phyloP scores from a whole-genome alignment of 2,888 invertebrate genomes.

The Cerceris ruficornis region DNA sequence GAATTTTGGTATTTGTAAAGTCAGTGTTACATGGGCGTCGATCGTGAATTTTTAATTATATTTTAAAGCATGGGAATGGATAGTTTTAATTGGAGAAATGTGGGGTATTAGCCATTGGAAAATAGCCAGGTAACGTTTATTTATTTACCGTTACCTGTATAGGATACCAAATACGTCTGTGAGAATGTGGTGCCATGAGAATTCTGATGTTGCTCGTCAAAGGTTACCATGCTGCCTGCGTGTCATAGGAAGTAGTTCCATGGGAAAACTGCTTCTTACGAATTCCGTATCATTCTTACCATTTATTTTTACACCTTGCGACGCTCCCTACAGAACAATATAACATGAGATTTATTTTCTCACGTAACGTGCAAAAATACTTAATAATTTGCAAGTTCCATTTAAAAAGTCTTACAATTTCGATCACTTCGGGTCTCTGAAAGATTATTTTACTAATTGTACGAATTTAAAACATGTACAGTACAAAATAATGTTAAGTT shows the following conservation, averaged over 20 bases:
- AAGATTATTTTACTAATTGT: too few relatives aligned
- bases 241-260: constrained; percentile 26
- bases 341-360: not conserved
- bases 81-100: not conserved
- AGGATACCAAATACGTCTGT: constrained; percentile 7
- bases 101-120: constrained; percentile 6
- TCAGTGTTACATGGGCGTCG: not conserved
- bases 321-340: not conserved
- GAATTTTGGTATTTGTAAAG: not conserved
- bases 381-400: too few relatives aligned
- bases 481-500: too few relatives aligned
- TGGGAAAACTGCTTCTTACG: constrained; percentile 22
- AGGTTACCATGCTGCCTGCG: constrained; percentile 15
- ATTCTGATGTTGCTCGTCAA: constrained; percentile 24
- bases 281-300: constrained; percentile 3
- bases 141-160: constrained; percentile 44
- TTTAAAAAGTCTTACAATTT: too few relatives aligned
- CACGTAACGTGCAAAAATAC: too few relatives aligned
- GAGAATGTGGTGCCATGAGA: constrained; percentile 40
- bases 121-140: constrained; percentile 45
- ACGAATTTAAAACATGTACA: too few relatives aligned
- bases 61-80: not conserved
- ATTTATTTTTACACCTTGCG: constrained; percentile 8
- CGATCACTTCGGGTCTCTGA: too few relatives aligned
- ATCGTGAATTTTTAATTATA: not conserved